Conservation (phyloP, 2,888 invertebrate species). For the Eilema sororculum region DNA sequence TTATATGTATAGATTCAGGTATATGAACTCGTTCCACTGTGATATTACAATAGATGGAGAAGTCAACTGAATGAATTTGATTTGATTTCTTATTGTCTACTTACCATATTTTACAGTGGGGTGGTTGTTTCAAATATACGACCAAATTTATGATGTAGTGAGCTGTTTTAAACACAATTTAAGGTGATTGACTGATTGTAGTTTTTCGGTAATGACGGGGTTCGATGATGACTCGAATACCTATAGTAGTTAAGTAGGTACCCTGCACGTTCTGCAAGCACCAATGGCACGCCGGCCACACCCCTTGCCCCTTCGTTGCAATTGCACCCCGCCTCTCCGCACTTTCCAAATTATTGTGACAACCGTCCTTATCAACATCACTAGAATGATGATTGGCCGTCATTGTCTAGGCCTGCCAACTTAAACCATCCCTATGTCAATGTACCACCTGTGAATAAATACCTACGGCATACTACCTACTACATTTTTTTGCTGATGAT, state of each 20-base stretch:
- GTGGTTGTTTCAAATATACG: not conserved
- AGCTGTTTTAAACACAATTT: not conserved
- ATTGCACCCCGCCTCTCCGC: constrained; percentile 50
- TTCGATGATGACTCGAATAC: constrained; percentile 24
- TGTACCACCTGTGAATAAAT: not conserved
- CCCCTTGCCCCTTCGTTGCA: constrained; percentile 58
- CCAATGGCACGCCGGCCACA: constrained; percentile 68
- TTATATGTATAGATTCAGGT: too few species aligned
- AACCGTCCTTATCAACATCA: constrained; percentile 13
- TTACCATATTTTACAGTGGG: too few species aligned
- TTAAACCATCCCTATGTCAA: not conserved
- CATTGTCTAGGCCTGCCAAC: not conserved
- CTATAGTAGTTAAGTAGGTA: constrained; percentile 25
- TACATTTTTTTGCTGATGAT: not conserved
- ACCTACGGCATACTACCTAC: not conserved
- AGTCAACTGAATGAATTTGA: too few species aligned
- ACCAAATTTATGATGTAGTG: not conserved
- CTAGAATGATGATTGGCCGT: constrained; percentile 12
- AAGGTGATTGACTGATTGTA: not conserved
- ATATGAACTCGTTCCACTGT: too few species aligned
- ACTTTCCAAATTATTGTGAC: constrained; percentile 16
- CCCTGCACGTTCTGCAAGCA: constrained; percentile 43
- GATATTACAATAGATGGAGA: too few species aligned
- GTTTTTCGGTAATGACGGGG: constrained; percentile 7
- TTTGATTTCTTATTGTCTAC: too few species aligned